Evolutionary conservation across 2,888 invertebrate species (phyloP).

Genomic region (Melanchra persicariae): DNA sequence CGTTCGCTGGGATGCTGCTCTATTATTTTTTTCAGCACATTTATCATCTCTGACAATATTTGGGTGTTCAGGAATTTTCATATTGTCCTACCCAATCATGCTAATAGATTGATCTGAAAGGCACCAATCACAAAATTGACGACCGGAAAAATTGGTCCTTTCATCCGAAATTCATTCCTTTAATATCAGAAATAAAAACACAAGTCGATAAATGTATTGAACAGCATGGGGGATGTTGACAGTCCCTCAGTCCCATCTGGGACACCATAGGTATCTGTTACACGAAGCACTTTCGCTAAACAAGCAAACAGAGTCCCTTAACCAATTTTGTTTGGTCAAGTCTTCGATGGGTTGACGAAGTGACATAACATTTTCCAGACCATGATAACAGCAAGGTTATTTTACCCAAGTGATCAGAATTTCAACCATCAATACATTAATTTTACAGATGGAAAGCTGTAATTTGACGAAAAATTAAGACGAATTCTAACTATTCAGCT

Average conservation of each 20-base stretch:
- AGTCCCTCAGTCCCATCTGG: conserved; percentile 44
- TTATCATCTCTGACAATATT: conserved; percentile 55
- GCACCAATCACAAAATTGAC: background rate
- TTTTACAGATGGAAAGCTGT: conserved; percentile 3
- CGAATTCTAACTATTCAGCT: conserved; percentile 14
- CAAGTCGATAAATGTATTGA: conserved; percentile 36
- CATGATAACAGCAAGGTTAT: background rate
- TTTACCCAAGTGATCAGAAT: background rate
- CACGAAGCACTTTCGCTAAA: conserved; percentile 59
- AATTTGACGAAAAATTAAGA: background rate
- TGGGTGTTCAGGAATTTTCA: conserved; percentile 24
- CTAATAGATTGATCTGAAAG: conserved; percentile 8
- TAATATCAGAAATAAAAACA: conserved; percentile 27
- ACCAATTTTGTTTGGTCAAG: conserved; percentile 58
- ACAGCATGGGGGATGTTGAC: conserved; percentile 42
- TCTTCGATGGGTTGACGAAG: conserved; percentile 33
- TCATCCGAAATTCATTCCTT: conserved; percentile 6
- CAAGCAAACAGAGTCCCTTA: conserved; percentile 58
- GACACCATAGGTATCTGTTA: conserved; percentile 51
- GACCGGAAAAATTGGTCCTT: conserved; percentile 10
- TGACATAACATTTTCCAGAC: background rate
- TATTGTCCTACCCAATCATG: background rate
- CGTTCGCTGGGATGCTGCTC: conserved; percentile 53
- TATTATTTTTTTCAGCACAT: conserved; percentile 62
- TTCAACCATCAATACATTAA: background rate